These are phyloP conservation scores for Sisyra nigra DNA, from an alignment of 2,888 invertebrate genomes.

Conservation along the genomic window DNA sequence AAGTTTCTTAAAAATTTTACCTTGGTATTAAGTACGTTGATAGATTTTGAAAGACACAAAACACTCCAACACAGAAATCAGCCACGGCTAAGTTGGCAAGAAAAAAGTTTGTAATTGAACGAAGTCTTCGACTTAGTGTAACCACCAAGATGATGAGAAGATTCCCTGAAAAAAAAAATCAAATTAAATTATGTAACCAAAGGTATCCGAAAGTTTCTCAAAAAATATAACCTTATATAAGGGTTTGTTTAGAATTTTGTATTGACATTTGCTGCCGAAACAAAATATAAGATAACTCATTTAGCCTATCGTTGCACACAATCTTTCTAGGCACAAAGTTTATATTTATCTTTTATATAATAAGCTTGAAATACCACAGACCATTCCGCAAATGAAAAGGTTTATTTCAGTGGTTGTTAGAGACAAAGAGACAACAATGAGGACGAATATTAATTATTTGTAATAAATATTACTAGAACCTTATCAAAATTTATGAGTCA, in stretches of 20 bases:
- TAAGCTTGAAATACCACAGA: no score
- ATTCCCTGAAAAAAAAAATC: conserved; percentile 50
- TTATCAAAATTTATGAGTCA: no score
- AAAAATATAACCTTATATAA: background rate
- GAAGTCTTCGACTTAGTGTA: conserved; percentile 59
- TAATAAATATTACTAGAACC: no score
- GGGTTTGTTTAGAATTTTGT: background rate
- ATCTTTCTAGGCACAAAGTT: no score
- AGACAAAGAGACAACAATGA: no score
- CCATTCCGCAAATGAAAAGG: no score
- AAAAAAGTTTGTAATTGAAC: conserved; percentile 85
- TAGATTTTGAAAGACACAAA: conserved; percentile 82
- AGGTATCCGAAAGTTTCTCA: background rate
- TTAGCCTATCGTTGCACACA: no score
- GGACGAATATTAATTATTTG: no score
- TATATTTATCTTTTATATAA: no score
- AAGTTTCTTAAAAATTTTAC: conserved; percentile 27
- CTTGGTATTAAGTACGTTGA: conserved; percentile 63
- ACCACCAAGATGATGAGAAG: conserved; percentile 76
- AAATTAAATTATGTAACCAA: conserved; percentile 1
- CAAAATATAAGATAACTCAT: no score
- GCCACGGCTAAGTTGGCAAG: conserved; percentile 80
- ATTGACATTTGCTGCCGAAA: no score
- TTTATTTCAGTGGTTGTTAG: no score
- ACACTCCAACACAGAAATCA: conserved; percentile 81